Conservation (phyloP, 2,113 vertebrate genomes). For the Plotosus lineatus region DNA sequence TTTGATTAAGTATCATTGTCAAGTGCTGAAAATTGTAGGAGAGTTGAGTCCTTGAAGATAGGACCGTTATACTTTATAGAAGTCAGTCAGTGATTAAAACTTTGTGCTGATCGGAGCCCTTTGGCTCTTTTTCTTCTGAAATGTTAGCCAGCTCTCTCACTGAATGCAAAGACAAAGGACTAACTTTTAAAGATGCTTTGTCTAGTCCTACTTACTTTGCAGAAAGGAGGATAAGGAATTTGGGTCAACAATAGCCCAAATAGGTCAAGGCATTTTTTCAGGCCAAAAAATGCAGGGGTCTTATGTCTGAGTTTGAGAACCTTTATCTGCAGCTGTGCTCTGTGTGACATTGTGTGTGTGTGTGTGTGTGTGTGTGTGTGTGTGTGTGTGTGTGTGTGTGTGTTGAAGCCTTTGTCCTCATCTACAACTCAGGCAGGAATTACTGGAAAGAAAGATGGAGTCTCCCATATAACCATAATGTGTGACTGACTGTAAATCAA, state of each 20-base stretch:
- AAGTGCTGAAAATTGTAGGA: too few species aligned
- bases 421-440: background rate
- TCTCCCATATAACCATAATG: too few species aligned
- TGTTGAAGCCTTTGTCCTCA: background rate
- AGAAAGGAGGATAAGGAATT: background rate
- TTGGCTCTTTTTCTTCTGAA: background rate
- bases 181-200: background rate
- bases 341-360: background rate
- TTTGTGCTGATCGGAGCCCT: background rate
- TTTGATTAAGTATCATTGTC: background rate
- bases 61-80: background rate
- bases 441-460: background rate
- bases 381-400: constrained; percentile 6
- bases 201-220: background rate
- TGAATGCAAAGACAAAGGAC: background rate
- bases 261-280: constrained; percentile 36
- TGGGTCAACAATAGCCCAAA: constrained; percentile 16
- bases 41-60: constrained; percentile 33
- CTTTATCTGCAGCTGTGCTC: constrained; percentile 38
- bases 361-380: constrained; percentile 9
- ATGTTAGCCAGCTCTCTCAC: background rate
- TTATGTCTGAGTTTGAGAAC: constrained; percentile 16
- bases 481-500: background rate
- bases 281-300: constrained; percentile 32
- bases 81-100: background rate